Conservation (phyloP, 2,113 vertebrate genomes). For the Chelonoidis abingdonii region DNA sequence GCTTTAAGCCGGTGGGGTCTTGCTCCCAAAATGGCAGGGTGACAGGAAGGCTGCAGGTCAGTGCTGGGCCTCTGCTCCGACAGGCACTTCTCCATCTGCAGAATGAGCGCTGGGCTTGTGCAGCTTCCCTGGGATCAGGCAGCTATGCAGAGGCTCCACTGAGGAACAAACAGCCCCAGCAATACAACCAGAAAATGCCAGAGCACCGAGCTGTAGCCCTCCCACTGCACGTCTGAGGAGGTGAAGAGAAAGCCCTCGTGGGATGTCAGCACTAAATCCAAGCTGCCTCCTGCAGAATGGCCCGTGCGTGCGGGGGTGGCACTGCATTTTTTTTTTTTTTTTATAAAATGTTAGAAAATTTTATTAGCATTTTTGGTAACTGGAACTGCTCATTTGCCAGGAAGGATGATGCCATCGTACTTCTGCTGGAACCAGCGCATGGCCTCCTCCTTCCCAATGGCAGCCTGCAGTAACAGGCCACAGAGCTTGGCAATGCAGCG, state of each 20-base stretch:
- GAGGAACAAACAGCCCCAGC: neutral
- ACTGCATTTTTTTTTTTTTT: neutral
- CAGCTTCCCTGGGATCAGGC: too few relatives aligned
- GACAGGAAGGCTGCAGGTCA: neutral
- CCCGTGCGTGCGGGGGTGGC: neutral
- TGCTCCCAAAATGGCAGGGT: neutral
- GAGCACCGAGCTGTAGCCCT: neutral
- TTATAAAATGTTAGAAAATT: too few relatives aligned
- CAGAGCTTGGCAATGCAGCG: conserved; percentile 29
- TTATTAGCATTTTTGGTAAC: too few relatives aligned
- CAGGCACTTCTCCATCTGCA: rapidly evolving
- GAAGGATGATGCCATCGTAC: too few relatives aligned
- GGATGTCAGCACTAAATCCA: neutral
- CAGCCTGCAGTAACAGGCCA: conserved; percentile 18
- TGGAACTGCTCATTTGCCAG: too few relatives aligned
- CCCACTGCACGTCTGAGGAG: neutral
- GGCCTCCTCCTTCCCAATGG: too few relatives aligned
- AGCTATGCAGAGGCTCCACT: neutral
- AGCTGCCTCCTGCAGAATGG: neutral
- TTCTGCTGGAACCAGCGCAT: too few relatives aligned
- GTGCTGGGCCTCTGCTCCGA: too few relatives aligned
- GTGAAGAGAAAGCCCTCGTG: rapidly evolving
- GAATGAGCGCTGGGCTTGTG: neutral
- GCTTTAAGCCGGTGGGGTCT: too few relatives aligned
- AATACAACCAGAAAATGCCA: neutral